These are phyloP conservation scores for Thermophis baileyi DNA, from an alignment of 2,113 vertebrate species.

Conservation along the genomic window DNA sequence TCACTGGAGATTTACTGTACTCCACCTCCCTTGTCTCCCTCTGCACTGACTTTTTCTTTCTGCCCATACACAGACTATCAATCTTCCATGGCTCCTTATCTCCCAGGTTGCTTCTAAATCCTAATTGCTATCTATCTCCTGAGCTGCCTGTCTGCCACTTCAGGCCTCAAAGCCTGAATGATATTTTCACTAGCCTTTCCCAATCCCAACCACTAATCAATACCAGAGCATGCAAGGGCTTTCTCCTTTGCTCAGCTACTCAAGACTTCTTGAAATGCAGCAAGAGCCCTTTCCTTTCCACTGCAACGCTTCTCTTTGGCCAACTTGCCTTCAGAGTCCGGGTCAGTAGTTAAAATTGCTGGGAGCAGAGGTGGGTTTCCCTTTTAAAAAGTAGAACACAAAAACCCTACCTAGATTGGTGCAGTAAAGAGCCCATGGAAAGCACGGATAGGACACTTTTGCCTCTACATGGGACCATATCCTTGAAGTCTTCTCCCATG, in stretches of 20 bases:
- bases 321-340: not conserved
- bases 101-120: conserved; percentile 61
- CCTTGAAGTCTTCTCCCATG: not conserved
- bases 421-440: not conserved
- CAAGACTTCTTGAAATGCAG: not conserved
- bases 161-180: conserved; percentile 51
- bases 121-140: conserved; percentile 64
- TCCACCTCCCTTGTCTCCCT: conserved; percentile 62
- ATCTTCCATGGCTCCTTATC: conserved; percentile 67
- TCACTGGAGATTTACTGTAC: conserved; percentile 54
- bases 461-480: not conserved
- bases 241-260: not conserved
- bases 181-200: conserved; percentile 10
- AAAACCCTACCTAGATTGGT: not conserved
- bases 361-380: not conserved
- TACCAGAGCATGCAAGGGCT: not conserved
- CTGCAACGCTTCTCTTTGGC: not conserved
- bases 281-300: not conserved
- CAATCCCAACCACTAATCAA: not conserved
- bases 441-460: not conserved
- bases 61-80: conserved; percentile 65
- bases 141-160: conserved; percentile 53
- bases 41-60: conserved; percentile 55
- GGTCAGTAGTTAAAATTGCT: not conserved
- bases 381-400: not conserved